Conservation (phyloP, 2,113 vertebrate species). For the Camelus dromedarius region DNA sequence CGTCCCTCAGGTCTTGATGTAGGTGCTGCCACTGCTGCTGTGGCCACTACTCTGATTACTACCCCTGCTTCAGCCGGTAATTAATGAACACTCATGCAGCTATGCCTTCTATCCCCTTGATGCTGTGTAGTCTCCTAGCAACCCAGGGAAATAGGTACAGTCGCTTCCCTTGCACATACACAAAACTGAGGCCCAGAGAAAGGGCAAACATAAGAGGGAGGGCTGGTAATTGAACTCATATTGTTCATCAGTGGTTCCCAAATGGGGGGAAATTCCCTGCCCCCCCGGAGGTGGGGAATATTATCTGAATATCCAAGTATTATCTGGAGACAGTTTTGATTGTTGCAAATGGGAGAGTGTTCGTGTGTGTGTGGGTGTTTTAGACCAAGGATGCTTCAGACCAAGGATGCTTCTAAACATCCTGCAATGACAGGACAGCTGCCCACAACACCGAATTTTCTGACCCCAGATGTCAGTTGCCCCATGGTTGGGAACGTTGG, state of each 20-base stretch:
- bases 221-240: not conserved
- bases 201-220: not conserved
- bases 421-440: not conserved
- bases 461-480: not conserved
- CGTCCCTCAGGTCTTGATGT: not conserved
- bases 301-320: not conserved
- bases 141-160: not conserved
- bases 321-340: not conserved
- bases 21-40: not conserved
- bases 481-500: not conserved
- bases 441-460: not conserved
- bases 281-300: not conserved
- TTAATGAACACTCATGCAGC: not conserved
- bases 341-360: not conserved
- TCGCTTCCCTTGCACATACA: not conserved
- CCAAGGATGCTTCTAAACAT: not conserved
- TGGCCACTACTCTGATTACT: not conserved
- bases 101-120: not conserved
- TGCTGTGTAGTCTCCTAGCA: not conserved
- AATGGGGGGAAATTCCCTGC: accelerated
- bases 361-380: too few relatives aligned
- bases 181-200: not conserved
- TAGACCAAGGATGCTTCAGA: not conserved
- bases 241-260: not conserved
- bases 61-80: not conserved